A percentile compares a stretch with the other conserved stretches of the same genome.
Conservation (phyloP, 2,797 vertebrate genomes). For the Thaleichthys pacificus region DNA sequence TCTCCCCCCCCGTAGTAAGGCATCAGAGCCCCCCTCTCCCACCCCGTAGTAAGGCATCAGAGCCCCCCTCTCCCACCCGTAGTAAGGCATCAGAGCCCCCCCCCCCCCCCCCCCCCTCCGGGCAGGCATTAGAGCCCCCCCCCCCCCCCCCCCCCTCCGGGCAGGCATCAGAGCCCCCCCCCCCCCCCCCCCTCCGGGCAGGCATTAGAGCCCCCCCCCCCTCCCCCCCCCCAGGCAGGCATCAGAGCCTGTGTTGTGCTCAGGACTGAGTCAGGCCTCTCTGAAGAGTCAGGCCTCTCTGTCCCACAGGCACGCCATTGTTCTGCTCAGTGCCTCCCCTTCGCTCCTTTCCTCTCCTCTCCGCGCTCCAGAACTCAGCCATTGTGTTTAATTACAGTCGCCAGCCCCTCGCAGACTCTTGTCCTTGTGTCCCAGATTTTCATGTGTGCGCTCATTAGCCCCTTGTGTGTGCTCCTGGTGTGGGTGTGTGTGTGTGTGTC, state of each 20-base stretch:
- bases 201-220: too few species aligned
- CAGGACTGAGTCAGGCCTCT: neutral
- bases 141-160: too few species aligned
- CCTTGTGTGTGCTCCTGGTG: constrained; percentile 36
- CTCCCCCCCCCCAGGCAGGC: neutral
- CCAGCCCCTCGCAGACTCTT: constrained; percentile 68
- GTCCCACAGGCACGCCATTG: constrained; percentile 72
- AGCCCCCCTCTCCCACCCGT: neutral
- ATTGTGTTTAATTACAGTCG: constrained; percentile 79
- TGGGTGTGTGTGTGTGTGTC: constrained; percentile 25
- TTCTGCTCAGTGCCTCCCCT: constrained; percentile 59
- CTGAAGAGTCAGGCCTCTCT: neutral
- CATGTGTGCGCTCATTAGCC: constrained; percentile 71
- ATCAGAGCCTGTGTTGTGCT: neutral
- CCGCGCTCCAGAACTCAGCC: constrained; percentile 67
- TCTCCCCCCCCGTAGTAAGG: too few species aligned
- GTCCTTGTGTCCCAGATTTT: constrained; percentile 76
- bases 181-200: neutral
- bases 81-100: neutral
- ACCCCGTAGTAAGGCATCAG: neutral
- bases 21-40: too few species aligned
- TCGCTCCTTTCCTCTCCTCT: constrained; percentile 49
- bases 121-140: neutral
- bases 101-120: neutral
- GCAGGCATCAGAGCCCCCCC: too few species aligned